Percentiles rank a stretch among this genome's conserved stretches.
Conservation (phyloP, 2,888 invertebrate species). For the Ochropleura plecta region DNA sequence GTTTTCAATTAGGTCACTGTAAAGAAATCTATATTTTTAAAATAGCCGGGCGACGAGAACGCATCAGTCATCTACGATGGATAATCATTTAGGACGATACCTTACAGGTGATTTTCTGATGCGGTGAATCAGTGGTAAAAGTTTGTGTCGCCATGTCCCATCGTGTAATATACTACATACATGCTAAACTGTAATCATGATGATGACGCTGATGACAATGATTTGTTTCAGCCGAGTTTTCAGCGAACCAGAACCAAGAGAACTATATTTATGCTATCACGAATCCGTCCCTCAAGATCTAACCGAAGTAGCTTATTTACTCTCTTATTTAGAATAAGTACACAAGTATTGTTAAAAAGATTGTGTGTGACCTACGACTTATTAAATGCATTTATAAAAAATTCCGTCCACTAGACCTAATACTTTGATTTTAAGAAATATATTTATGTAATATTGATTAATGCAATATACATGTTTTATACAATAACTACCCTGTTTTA, state of each 20-base stretch:
- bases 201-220: too few species aligned
- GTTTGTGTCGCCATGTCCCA: neutral
- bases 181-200: too few species aligned
- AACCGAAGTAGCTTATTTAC: conserved; percentile 96
- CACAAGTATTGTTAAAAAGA: neutral
- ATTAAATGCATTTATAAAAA: conserved; percentile 22
- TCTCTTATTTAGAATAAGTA: conserved; percentile 89
- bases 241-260: conserved; percentile 93
- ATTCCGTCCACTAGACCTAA: conserved; percentile 49
- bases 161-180: neutral
- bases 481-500: neutral
- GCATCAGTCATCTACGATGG: too few species aligned
- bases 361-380: neutral
- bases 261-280: conserved; percentile 96
- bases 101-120: neutral
- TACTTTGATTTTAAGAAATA: conserved; percentile 2
- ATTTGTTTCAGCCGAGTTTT: conserved; percentile 92
- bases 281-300: conserved; percentile 96
- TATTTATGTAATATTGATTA: neutral
- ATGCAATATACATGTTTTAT: conserved; percentile 12
- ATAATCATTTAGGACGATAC: too few species aligned
- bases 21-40: too few species aligned
- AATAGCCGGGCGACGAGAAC: too few species aligned
- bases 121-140: neutral
- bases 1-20: too few species aligned